phyloP scores from a whole-genome alignment of 2,113 vertebrate genomes.

The Pterocles gutturalis region DNA sequence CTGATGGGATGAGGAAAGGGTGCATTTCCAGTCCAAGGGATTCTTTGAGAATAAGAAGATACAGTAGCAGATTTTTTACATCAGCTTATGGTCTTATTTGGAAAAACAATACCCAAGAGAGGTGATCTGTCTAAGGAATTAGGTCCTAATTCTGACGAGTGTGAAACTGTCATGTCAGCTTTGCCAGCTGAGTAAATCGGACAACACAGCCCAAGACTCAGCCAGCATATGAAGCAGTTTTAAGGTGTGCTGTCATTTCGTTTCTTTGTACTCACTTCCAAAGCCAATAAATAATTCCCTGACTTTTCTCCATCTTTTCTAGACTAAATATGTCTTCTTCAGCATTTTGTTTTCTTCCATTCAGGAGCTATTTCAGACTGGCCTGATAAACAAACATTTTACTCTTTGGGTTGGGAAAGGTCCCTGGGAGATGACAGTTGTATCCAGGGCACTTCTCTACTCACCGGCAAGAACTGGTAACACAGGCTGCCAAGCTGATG shows the following conservation, averaged over 20 bases:
- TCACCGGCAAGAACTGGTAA: neutral
- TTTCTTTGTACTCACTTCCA: neutral
- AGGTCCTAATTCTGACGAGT: conserved; percentile 6
- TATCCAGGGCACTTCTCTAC: neutral
- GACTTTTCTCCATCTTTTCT: neutral
- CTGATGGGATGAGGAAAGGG: neutral
- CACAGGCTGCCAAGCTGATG: neutral
- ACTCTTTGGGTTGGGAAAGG: neutral
- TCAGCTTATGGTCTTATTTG: neutral
- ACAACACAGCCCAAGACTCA: neutral
- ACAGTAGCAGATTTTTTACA: neutral
- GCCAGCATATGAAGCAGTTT: neutral
- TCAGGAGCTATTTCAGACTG: neutral
- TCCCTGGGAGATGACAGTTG: neutral
- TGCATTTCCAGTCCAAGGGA: neutral
- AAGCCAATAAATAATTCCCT: neutral
- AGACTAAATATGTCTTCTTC: neutral
- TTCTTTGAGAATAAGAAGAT: neutral
- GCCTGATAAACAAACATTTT: neutral
- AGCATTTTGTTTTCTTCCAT: neutral
- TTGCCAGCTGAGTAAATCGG: conserved; percentile 19
- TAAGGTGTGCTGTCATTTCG: neutral
- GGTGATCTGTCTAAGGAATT: conserved; percentile 22
- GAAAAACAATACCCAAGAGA: conserved; percentile 8
- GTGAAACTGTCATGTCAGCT: conserved; percentile 45